Evolutionary conservation across 1,140 invertebrate species (phyloP).

Genomic region (Aphelinus atriplicis): DNA sequence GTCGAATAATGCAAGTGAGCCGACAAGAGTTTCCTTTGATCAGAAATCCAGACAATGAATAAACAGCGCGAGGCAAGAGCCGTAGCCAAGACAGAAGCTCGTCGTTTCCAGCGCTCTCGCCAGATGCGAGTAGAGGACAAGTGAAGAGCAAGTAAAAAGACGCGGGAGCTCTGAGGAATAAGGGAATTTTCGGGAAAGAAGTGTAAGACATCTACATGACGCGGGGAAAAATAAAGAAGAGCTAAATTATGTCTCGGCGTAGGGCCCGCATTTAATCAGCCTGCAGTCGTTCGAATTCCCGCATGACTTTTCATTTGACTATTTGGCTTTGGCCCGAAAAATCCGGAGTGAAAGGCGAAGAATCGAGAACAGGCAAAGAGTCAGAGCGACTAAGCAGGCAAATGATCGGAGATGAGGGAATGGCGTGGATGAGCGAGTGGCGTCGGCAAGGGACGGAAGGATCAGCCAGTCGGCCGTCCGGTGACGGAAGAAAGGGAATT

Average conservation of each 20-base stretch:
- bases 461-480: neutral
- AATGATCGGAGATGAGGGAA: neutral
- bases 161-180: neutral
- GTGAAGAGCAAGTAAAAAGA: neutral
- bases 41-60: neutral
- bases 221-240: neutral
- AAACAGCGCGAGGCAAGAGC: neutral
- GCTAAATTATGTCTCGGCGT: neutral
- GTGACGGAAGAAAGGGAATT: conserved; percentile 42
- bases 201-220: neutral
- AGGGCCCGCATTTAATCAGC: conserved; percentile 16
- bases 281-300: neutral
- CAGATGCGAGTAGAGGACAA: neutral
- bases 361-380: neutral
- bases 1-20: too few species aligned
- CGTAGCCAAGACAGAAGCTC: neutral
- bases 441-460: conserved; percentile 10
- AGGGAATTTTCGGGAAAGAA: conserved; percentile 1
- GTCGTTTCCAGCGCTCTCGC: neutral
- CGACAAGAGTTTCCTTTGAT: neutral
- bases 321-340: neutral
- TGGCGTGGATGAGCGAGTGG: conserved; percentile 17
- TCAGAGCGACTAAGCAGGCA: neutral
- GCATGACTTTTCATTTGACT: too few species aligned
- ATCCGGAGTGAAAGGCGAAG: neutral